phyloP scores from a whole-genome alignment of 2,888 invertebrate species.

The Panzeria rudis region DNA sequence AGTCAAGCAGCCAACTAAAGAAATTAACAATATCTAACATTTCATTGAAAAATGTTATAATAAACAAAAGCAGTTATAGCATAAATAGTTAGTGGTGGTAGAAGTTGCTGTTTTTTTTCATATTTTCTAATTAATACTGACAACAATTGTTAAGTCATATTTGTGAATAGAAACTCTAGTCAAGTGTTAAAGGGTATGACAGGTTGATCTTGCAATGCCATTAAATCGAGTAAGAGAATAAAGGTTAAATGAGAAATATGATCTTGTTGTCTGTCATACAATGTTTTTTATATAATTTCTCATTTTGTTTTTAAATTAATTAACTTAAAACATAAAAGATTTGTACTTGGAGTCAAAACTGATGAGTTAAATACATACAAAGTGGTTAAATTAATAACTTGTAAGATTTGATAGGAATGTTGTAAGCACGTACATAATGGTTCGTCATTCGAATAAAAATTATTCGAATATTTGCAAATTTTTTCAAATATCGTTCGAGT shows the following conservation, averaged over 20 bases:
- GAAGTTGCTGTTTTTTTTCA: background rate
- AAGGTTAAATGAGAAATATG: constrained; percentile 35
- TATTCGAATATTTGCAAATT: too few species aligned
- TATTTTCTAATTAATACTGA: constrained; percentile 32
- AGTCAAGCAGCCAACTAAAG: constrained; percentile 12
- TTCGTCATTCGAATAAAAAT: too few species aligned
- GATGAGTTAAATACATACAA: too few species aligned
- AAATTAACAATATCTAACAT: constrained; percentile 9
- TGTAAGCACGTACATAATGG: too few species aligned
- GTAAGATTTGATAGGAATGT: too few species aligned
- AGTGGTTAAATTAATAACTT: too few species aligned
- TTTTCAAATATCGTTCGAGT: too few species aligned
- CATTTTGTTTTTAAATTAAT: background rate
- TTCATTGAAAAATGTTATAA: constrained; percentile 16
- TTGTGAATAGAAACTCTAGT: constrained; percentile 31
- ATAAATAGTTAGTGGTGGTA: background rate
- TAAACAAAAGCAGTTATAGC: background rate
- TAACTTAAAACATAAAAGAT: background rate
- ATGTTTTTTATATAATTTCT: background rate
- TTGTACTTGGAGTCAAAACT: background rate
- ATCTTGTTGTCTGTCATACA: constrained; percentile 13
- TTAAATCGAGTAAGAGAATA: background rate
- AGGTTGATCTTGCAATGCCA: background rate
- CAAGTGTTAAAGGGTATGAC: constrained; percentile 56
- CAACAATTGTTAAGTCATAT: constrained; percentile 31